Evolutionary conservation across 2,113 vertebrate genomes (phyloP).

Genomic region (Oenanthe oenanthe): DNA sequence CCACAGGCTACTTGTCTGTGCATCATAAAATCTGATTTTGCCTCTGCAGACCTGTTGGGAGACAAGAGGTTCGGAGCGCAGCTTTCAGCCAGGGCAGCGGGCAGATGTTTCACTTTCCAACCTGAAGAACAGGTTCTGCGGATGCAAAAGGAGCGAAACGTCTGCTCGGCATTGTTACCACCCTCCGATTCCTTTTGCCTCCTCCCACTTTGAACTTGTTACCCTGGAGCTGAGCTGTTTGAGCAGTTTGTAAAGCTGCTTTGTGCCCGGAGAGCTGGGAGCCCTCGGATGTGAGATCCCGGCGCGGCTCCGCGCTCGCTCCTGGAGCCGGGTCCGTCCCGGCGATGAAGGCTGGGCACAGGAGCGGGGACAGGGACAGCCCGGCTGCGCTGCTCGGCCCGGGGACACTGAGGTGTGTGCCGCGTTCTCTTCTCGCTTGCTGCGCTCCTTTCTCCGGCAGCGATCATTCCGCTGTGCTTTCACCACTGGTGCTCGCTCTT

Average conservation of each 20-base stretch:
- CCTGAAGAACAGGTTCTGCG: constrained; percentile 74
- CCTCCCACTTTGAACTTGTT: constrained; percentile 74
- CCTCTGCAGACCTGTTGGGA: neutral
- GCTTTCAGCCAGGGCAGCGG: neutral
- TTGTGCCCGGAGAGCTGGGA: constrained; percentile 3
- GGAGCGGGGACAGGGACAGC: neutral
- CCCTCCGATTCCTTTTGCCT: constrained; percentile 26
- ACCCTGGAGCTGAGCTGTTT: constrained; percentile 73
- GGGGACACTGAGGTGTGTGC: constrained; percentile 16
- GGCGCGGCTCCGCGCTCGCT: neutral
- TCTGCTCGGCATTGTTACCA: neutral
- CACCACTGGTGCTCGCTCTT: neutral
- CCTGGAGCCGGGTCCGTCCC: neutral
- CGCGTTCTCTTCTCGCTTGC: neutral
- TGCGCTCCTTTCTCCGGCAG: neutral
- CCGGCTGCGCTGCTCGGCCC: neutral
- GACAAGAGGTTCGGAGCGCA: neutral
- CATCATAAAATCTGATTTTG: neutral
- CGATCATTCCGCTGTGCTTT: neutral
- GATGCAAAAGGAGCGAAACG: neutral
- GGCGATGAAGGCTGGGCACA: neutral
- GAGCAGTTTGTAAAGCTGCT: constrained; percentile 39
- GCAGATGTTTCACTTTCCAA: constrained; percentile 52
- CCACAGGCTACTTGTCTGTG: neutral
- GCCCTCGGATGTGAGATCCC: constrained; percentile 13